Evolutionary conservation across 1,140 invertebrate genomes (phyloP).

Genomic region (Zaprionus davidi): DNA sequence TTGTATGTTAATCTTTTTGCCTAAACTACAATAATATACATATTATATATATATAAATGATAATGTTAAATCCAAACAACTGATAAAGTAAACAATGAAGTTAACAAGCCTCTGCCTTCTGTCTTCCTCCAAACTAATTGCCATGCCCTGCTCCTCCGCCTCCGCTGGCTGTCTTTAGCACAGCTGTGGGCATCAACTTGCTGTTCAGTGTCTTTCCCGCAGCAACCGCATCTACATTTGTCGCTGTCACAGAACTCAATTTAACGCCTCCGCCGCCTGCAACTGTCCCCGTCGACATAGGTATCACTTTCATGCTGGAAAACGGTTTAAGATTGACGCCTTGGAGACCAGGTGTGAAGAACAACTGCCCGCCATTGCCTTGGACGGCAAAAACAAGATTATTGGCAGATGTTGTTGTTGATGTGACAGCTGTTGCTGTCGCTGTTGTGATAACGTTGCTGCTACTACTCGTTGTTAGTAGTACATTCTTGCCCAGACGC

Average conservation of each 20-base stretch:
- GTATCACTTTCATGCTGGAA: constrained; percentile 88
- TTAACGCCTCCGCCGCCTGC: constrained; percentile 38
- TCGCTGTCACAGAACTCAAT: constrained; percentile 46
- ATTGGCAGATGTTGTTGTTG: constrained; percentile 68
- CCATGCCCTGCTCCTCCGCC: constrained; percentile 40
- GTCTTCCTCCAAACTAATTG: constrained; percentile 47
- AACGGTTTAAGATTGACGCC: constrained; percentile 88
- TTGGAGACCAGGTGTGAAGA: constrained; percentile 86
- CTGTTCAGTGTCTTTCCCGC: constrained; percentile 51
- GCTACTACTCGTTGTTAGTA: constrained; percentile 49
- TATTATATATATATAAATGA: constrained; percentile 31
- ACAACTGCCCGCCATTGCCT: constrained; percentile 86
- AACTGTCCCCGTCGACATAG: constrained; percentile 47
- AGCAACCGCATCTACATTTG: constrained; percentile 23
- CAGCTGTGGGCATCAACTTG: constrained; percentile 60
- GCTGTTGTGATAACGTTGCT: constrained; percentile 30
- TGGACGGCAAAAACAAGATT: constrained; percentile 88
- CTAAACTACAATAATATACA: constrained; percentile 29
- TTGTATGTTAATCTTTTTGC: constrained; percentile 50
- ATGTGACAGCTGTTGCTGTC: constrained; percentile 22
- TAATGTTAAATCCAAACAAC: constrained; percentile 42
- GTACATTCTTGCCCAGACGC: constrained; percentile 69
- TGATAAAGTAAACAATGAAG: constrained; percentile 47
- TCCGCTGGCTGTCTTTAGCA: constrained; percentile 57
- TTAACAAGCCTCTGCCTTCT: constrained; percentile 66